phyloP scores from a whole-genome alignment of 2,113 vertebrate genomes.

The Ia io region DNA sequence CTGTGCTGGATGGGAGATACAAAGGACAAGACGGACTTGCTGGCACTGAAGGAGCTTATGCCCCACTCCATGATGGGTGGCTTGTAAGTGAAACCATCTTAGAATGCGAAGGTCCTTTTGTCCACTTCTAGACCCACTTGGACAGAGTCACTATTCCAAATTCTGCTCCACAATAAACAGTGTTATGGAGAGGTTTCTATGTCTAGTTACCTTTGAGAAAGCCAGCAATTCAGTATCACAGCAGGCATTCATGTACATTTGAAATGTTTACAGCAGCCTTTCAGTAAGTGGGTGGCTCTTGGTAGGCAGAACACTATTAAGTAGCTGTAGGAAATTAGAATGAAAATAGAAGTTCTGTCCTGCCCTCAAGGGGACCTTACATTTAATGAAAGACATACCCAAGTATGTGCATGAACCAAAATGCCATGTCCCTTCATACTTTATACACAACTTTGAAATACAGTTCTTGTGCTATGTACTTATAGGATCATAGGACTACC shows the following conservation, averaged over 20 bases:
- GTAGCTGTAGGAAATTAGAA: not conserved
- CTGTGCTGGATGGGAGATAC: not conserved
- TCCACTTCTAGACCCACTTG: slow-evolving; percentile 21
- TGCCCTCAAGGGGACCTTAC: not conserved
- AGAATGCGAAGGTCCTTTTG: slow-evolving; percentile 8
- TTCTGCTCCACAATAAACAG: not conserved
- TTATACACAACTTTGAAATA: not conserved
- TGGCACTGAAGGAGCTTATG: not conserved
- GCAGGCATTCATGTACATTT: slow-evolving; percentile 14
- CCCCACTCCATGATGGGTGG: not conserved
- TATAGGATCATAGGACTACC: not conserved
- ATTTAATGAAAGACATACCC: slow-evolving; percentile 8
- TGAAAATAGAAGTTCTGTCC: not conserved
- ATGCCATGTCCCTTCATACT: not conserved
- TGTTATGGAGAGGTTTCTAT: not conserved
- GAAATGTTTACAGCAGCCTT: slow-evolving; percentile 41
- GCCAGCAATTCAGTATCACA: slow-evolving; percentile 8
- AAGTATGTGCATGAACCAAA: not conserved
- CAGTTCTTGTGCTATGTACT: not conserved
- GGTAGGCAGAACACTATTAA: not conserved
- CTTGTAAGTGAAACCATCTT: not conserved
- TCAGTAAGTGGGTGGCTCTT: not conserved
- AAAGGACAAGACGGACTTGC: not conserved
- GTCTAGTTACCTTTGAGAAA: slow-evolving; percentile 19
- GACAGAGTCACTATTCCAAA: not conserved